Evolutionary conservation across 35 echinoderm and acorn worm species (phyloP), one percentile per base, ranked within the genome.

Genomic region (Heliocidaris tuberculata): DNA sequence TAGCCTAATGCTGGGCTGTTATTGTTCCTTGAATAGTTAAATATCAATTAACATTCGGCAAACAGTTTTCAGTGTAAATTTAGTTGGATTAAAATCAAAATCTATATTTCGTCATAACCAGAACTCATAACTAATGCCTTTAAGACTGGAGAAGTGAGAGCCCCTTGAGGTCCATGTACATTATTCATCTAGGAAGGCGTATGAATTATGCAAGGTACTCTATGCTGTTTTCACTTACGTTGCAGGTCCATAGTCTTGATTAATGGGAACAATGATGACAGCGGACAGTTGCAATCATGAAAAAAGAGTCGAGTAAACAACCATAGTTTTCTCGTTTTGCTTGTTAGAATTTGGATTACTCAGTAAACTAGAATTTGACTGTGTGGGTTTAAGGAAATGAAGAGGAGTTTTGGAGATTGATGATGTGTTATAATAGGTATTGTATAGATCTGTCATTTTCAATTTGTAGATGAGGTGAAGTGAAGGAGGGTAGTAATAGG

Each of bases 121-220:
- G 27, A 21, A 27, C 65, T 27, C 27, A n/a, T n/a, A 78, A 78
- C n/a, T 78, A 3, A 78, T 19, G 27, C 21, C 65, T 78, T 27
- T 78, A 24, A 78, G 19, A 56, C 3, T 27, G 27, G 17, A 19
- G 17, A 78, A 78, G 65, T 78, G 65, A 27, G 27, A 78, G 8
- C 65, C 65, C 65, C 65, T n/a, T 78, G 65, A 78, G 15, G 21
- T 78, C 27, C 19, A n/a, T 78, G 65, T 78, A 78, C 65, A 78
- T 78, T 78, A 78, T 78, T 78, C 65, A 78, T 78, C 65, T 78
- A 78, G 27, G 65, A 78, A 27, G 27, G 65, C 19, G 27, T 27
- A 78, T 78, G 65, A 78, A 78, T 78, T n/a, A 78, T 78, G 65
- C 65, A 78, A 78, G 65, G 65, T 78, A 27, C 65, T 78, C 27